Conservation (phyloP, 2,113 vertebrate species). For the Dromas ardeola region DNA sequence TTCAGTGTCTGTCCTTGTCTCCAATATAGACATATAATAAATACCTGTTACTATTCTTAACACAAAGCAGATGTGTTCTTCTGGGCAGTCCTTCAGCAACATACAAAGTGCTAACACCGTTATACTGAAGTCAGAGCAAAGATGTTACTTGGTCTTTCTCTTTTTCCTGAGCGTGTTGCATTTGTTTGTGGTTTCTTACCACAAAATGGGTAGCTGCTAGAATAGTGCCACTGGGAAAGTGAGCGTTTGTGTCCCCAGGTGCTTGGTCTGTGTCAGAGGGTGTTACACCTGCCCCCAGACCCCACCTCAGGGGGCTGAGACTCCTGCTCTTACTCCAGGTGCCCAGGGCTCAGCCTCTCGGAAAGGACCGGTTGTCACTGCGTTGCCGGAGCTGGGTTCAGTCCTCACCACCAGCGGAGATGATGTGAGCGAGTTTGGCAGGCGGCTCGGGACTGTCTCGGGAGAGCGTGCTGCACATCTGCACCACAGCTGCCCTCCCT, state of each 20-base stretch:
- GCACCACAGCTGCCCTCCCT: not conserved
- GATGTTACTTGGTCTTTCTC: not conserved
- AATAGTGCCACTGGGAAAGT: not conserved
- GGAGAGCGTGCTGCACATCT: not conserved
- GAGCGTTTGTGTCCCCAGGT: not conserved
- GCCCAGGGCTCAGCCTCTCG: not conserved
- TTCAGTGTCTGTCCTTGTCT: not conserved
- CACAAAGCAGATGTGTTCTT: not conserved
- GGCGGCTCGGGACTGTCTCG: not conserved
- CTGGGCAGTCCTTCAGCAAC: not conserved
- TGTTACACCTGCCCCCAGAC: not conserved
- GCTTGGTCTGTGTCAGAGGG: no score
- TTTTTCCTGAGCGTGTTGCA: not conserved
- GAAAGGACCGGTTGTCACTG: not conserved
- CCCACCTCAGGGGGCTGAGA: not conserved
- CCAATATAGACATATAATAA: not conserved
- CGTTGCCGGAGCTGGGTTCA: not conserved
- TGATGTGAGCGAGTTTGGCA: not conserved
- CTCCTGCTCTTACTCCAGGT: not conserved
- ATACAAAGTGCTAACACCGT: not conserved
- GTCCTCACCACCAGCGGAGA: not conserved
- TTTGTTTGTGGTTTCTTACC: not conserved
- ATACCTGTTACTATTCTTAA: not conserved
- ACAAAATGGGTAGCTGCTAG: not conserved
- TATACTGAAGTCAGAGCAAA: not conserved